Conservation (phyloP, 1,140 invertebrate genomes). For the Drosophila sp. region DNA sequence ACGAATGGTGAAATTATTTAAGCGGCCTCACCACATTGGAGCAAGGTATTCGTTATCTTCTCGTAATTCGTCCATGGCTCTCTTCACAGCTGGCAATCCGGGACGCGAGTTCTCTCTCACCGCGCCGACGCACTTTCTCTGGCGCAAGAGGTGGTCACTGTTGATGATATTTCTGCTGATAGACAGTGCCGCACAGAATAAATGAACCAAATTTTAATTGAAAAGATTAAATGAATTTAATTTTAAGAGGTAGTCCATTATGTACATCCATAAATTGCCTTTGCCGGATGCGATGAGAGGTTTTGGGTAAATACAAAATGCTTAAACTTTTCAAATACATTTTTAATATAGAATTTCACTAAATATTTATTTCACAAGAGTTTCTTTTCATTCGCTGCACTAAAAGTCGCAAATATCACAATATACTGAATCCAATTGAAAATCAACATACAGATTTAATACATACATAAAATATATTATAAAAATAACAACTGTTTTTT, state of each 20-base stretch:
- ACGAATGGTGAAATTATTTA: no score
- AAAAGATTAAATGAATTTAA: no score
- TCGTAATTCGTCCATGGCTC: not conserved
- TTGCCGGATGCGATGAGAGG: no score
- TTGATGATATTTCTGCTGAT: conserved; percentile 33
- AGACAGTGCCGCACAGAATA: conserved; percentile 4
- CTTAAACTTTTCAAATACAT: not conserved
- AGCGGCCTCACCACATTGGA: no score
- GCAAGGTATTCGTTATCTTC: no score
- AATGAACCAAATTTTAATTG: not conserved
- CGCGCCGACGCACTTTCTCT: conserved; percentile 50
- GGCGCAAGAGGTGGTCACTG: conserved; percentile 72
- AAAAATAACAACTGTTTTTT: conserved; percentile 13
- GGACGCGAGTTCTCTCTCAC: conserved; percentile 57
- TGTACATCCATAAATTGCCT: no score
- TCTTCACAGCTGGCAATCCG: conserved; percentile 58
- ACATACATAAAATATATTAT: conserved; percentile 3
- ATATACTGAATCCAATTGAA: conserved; percentile 3
- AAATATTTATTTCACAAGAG: conserved; percentile 39
- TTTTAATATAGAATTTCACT: conserved; percentile 18
- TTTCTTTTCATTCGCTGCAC: conserved; percentile 7
- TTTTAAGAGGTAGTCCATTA: no score
- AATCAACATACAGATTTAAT: conserved; percentile 1
- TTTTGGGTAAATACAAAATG: not conserved
- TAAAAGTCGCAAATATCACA: conserved; percentile 22